Evolutionary conservation across 2,888 invertebrate species (phyloP), one percentile per base, ranked within the genome.

Genomic region (Apodemia hepburni): DNA sequence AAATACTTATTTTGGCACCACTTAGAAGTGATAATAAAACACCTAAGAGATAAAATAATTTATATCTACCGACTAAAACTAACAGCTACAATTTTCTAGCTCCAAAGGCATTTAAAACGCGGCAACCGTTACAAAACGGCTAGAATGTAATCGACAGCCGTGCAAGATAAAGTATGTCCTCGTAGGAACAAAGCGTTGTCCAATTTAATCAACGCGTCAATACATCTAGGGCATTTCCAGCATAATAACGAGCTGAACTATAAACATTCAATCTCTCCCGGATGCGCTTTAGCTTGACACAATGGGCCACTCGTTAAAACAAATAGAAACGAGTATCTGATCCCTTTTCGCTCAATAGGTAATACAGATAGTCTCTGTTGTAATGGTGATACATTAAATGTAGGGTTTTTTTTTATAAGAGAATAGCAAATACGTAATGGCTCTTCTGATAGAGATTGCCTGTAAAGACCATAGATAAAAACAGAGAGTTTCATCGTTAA

Each of bases 111-210:
- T 57, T 15, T 57, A 29, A 57, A 57, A 57, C 27, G 54, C n/a
- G 54, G 29, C n/a, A 29, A 57, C 29, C 27, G 54, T 27, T 57
- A 57, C 54, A 57, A 29, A 15, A 29, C 27, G 15, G 29, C 54
- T 27, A 57, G 71, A 72, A 66, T 70, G 71, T 70, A 70, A 65
- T 70, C 70, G 72, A 74, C 75, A 71, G 71, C 72, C 72, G 72
- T 73, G 71, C 68, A 72, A 75, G 73, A 76, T 75, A 75, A 75
- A 74, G 69, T 47, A 22, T 68, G 63, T 63, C 68, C 70, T 68
- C 68, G 68, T 60, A 63, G 64, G 66, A 70, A 73, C 73, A 71
- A 73, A 73, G 71, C 72, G 68, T 47, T 58, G 58, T 62, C 70
- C 68, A 69, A 73, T 75, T 71, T 71, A 70, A 75, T 73, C 73